These are phyloP conservation scores for Scyliorhinus canicula DNA, from an alignment of 2,797 vertebrate species.

Conservation along the genomic window DNA sequence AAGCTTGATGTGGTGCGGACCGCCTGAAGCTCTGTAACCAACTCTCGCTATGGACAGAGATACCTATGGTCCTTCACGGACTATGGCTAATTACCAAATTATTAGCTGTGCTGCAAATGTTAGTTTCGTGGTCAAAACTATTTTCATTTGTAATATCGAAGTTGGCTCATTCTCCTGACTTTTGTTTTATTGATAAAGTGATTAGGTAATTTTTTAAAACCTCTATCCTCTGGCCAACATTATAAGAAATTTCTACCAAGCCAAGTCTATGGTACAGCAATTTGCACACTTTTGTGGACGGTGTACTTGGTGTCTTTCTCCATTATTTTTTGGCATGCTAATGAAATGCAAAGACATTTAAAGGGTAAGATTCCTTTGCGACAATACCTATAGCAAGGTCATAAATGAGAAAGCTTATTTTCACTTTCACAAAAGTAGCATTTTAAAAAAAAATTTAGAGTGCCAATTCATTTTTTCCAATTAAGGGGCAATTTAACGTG, in stretches of 20 bases:
- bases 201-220: no score
- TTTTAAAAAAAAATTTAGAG: no score
- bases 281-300: not conserved
- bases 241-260: not conserved
- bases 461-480: no score
- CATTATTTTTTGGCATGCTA: not conserved
- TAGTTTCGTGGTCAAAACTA: not conserved
- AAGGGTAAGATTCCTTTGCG: not conserved
- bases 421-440: no score
- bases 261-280: not conserved
- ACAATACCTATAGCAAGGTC: not conserved
- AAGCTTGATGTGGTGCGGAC: no score
- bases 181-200: not conserved
- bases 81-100: not conserved
- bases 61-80: no score
- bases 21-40: no score
- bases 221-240: not conserved
- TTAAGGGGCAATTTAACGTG: no score
- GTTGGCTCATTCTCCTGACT: not conserved
- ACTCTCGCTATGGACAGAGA: no score
- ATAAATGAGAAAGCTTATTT: not conserved
- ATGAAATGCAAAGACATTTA: not conserved
- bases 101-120: not conserved
- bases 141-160: not conserved
- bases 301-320: not conserved